Conservation (phyloP, 2,113 vertebrate genomes). For the Gobio gobio region DNA sequence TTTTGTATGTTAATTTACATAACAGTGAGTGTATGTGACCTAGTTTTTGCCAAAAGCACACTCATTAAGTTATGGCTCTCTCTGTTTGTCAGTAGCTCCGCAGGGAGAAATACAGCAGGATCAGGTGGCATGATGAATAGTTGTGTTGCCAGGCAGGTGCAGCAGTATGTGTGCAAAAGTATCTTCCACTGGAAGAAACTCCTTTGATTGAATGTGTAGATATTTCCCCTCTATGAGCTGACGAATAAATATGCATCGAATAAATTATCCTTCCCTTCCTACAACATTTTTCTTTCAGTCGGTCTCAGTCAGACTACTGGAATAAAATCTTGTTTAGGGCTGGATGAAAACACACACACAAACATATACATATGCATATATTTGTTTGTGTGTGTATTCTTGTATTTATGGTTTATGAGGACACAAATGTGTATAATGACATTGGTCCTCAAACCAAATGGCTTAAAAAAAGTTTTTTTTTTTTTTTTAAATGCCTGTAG, state of each 20-base stretch:
- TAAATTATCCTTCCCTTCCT: neutral
- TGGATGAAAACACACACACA: neutral
- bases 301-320: neutral
- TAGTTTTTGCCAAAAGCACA: neutral
- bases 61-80: neutral
- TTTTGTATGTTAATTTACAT: neutral
- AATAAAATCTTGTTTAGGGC: neutral
- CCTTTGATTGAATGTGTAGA: neutral
- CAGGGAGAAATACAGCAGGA: neutral
- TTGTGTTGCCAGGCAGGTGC: neutral
- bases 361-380: no score
- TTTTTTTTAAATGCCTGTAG: no score
- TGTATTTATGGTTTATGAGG: no score
- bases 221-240: neutral
- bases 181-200: neutral
- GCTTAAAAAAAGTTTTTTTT: no score
- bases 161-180: neutral
- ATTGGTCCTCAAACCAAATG: no score
- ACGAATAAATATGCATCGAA: neutral
- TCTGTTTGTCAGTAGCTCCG: neutral
- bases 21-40: neutral
- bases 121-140: slow-evolving; percentile 6
- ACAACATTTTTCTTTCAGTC: neutral
- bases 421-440: no score
- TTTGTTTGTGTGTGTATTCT: no score